Conservation (phyloP, 2,888 invertebrate genomes). For the Drosophila leonis region DNA sequence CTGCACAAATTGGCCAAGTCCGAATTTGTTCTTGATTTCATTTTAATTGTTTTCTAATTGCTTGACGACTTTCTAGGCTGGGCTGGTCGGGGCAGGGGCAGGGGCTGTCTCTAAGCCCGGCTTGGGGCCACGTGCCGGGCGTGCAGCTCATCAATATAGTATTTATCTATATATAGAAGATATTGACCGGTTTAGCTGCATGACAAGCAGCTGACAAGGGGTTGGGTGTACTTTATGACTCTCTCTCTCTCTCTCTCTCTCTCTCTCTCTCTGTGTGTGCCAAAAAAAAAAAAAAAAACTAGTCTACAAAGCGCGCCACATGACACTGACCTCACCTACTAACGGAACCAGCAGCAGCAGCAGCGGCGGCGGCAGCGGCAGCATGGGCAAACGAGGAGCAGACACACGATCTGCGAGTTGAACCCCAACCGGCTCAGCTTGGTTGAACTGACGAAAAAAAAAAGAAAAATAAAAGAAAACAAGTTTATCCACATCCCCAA, state of each 20-base stretch:
- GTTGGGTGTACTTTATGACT: conserved; percentile 19
- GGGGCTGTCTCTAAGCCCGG: not conserved
- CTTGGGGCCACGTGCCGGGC: conserved; percentile 46
- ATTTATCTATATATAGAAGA: not conserved
- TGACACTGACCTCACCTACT: conserved; percentile 84
- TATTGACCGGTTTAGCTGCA: conserved; percentile 49
- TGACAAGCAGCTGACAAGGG: conserved; percentile 9
- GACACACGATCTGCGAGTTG: conserved; percentile 46
- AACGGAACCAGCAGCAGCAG: conserved; percentile 62
- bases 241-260: too few relatives aligned
- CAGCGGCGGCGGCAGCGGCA: conserved; percentile 16
- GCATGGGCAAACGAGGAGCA: conserved; percentile 21
- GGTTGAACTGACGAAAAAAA: conserved; percentile 60
- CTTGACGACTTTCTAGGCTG: conserved; percentile 38
- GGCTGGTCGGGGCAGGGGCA: conserved; percentile 4
- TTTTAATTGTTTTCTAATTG: conserved; percentile 78
- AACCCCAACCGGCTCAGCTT: conserved; percentile 42
- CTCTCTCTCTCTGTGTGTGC: conserved; percentile 38
- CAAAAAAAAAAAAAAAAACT: conserved; percentile 56
- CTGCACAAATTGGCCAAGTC: conserved; percentile 34
- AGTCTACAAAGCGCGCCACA: conserved; percentile 77
- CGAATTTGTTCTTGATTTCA: conserved; percentile 48
- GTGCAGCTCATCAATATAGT: conserved; percentile 45
- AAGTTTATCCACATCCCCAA: conserved; percentile 78
- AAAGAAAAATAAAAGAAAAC: conserved; percentile 48